Evolutionary conservation across 2,888 invertebrate genomes (phyloP), one percentile per base, ranked within the genome.

Genomic region (Mythimna pallens): DNA sequence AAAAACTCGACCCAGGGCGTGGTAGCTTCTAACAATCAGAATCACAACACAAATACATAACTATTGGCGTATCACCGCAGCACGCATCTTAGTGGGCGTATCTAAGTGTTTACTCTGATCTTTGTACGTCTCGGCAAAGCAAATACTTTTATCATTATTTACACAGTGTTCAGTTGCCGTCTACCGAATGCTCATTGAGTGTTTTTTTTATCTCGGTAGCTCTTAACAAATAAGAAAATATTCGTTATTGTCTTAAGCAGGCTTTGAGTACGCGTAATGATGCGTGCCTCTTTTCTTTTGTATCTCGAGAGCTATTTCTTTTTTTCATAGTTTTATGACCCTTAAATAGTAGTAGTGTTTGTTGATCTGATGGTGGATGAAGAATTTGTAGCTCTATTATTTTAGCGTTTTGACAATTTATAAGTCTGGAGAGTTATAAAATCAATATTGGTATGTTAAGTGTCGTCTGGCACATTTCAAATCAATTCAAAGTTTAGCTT

Each of bases 111-210:
- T 94, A 88, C 94, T 86, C 86, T 90, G 93, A 93, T 94, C 95
- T 94, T 95, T 95, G 94, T 95, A 93, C 90, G 92, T 90, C 92
- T 93, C 91, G 89, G 92, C 91, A 91, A 89, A 90, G 92, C 92
- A 96, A 96, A 95, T 93, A 96, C 95, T 95, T 95, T 95, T 94
- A 95, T 94, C 94, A 89, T 88, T 95, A 92, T 96, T 95, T 93
- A 95, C 93, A 91, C 91, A 94, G 94, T 93, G 92, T 94, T 89
- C 90, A 92, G 93, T 94, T 93, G 90, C 93, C 91, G 90, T 92
- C 92, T 92, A 93, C 93, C 89, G 91, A 92, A 92, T 89, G 88
- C 87, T 87, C 89, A 90, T 89, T 88, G 91, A 91, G 89, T 91
- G 87, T 89, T 92, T 92, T 91, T 47, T 89, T 91, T 89, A 88